Percentiles rank a stretch among this genome's conserved stretches.
Evolutionary conservation across 2,797 vertebrate genomes (phyloP).

Genomic region (Paratrypauchen microcephalus): DNA sequence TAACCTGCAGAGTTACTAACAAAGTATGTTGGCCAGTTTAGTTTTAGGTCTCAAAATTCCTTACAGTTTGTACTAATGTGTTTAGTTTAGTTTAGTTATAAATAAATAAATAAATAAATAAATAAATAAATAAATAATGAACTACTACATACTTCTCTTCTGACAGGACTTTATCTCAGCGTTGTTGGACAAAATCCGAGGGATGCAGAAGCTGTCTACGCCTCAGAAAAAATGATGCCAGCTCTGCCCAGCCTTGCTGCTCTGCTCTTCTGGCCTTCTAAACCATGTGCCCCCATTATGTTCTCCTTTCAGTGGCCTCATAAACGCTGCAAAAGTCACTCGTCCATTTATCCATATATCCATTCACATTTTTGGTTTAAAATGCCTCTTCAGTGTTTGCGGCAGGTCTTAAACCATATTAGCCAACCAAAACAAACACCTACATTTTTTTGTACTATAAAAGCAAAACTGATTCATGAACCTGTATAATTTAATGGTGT

Average conservation of each 20-base stretch:
- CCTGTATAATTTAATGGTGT: not conserved
- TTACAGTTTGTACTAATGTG: not conserved
- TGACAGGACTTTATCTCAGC: slow-evolving; percentile 84
- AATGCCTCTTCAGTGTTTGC: not conserved
- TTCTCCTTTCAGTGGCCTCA: slow-evolving; percentile 14
- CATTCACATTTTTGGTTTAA: not conserved
- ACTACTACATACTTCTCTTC: slow-evolving; percentile 17
- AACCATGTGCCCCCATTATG: slow-evolving; percentile 2
- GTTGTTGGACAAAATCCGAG: slow-evolving; percentile 89
- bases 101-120: no score
- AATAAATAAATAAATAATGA: not conserved
- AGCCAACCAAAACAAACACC: not conserved
- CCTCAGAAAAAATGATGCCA: slow-evolving; percentile 88
- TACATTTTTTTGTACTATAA: no score
- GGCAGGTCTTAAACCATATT: not conserved
- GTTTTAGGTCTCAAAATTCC: no score
- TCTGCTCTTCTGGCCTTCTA: slow-evolving; percentile 44
- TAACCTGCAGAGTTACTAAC: no score
- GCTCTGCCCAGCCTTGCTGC: slow-evolving; percentile 2
- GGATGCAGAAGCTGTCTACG: slow-evolving; percentile 94
- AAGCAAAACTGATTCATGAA: not conserved
- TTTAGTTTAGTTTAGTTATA: not conserved
- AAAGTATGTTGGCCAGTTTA: no score
- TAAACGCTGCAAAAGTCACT: slow-evolving; percentile 8
- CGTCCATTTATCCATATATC: not conserved